Evolutionary conservation across 2,113 vertebrate genomes (phyloP).

Genomic region (Brachypteracias leptosomus): DNA sequence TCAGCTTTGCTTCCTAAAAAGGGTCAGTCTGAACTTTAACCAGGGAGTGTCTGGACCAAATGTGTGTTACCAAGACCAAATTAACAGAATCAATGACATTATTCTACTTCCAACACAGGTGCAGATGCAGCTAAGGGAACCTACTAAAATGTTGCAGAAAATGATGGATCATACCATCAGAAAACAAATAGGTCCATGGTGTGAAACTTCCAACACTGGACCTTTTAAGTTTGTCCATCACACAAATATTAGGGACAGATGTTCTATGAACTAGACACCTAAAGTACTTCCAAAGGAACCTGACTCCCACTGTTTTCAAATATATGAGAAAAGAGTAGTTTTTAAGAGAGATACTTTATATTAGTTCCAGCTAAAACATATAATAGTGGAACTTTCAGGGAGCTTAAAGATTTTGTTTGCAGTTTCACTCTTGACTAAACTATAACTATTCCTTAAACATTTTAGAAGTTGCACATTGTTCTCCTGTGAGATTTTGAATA

Average conservation of each 20-base stretch:
- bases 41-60: neutral
- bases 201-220: neutral
- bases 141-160: neutral
- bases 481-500: neutral
- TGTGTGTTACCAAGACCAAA: neutral
- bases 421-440: neutral
- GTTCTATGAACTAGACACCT: neutral
- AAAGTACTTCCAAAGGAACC: neutral
- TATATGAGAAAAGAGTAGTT: neutral
- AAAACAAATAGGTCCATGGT: neutral
- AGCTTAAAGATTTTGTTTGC: neutral
- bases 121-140: neutral
- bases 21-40: neutral
- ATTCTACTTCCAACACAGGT: neutral
- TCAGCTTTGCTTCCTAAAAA: neutral
- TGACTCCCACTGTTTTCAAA: neutral
- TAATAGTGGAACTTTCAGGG: neutral
- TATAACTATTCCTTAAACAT: neutral
- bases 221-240: neutral
- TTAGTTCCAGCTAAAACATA: neutral
- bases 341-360: neutral
- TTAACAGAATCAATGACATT: neutral
- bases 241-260: neutral
- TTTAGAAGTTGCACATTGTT: slow-evolving; percentile 5
- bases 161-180: neutral